A percentile compares a stretch with the other conserved stretches of the same genome.
Evolutionary conservation across 2,888 invertebrate species (phyloP).

Genomic region (Drosophila tripunctata): DNA sequence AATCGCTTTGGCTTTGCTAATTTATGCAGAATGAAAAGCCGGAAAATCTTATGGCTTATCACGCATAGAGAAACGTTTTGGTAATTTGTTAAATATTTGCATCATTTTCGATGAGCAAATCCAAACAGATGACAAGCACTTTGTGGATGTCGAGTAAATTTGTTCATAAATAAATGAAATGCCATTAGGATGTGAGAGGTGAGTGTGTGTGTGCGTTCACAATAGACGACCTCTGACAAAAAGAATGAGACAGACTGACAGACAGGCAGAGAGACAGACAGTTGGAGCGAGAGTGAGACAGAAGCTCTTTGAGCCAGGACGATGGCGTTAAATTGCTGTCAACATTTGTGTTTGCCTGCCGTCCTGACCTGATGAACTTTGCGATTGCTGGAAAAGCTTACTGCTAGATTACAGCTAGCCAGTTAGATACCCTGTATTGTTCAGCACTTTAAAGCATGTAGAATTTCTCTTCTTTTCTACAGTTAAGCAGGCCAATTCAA

Average conservation of each 20-base stretch:
- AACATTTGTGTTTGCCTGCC: slow-evolving; percentile 24
- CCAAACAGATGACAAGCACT: slow-evolving; percentile 26
- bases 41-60: slow-evolving; percentile 36
- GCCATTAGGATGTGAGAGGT: slow-evolving; percentile 35
- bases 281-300: not conserved
- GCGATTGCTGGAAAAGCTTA: slow-evolving; percentile 18
- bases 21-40: slow-evolving; percentile 51
- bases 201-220: slow-evolving; percentile 17
- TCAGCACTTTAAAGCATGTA: no score
- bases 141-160: slow-evolving; percentile 21
- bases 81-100: slow-evolving; percentile 57
- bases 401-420: not conserved
- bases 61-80: slow-evolving; percentile 9
- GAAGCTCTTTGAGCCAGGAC: not conserved
- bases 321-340: slow-evolving; percentile 36
- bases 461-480: no score
- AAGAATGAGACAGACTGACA: not conserved
- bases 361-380: slow-evolving; percentile 29
- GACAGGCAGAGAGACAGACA: not conserved
- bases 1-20: slow-evolving; percentile 32
- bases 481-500: no score
- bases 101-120: slow-evolving; percentile 22
- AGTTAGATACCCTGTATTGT: not conserved
- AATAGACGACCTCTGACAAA: not conserved
- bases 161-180: slow-evolving; percentile 65